A percentile compares a stretch with the other conserved stretches of the same genome.
phyloP scores from a whole-genome alignment of 1,140 invertebrate genomes.

The Zaprionus ornatus region DNA sequence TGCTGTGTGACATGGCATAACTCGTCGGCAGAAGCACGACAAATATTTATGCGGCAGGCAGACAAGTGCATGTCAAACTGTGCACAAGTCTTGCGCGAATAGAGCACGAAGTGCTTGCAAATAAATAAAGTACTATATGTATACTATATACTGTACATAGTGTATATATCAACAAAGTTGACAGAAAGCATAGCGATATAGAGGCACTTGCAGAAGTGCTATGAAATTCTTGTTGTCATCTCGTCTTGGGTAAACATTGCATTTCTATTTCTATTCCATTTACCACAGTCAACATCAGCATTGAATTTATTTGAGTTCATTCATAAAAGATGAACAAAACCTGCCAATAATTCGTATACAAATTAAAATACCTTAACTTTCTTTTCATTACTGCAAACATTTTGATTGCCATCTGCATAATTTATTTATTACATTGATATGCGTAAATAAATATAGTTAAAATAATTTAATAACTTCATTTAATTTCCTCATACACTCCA shows the following conservation, averaged over 20 bases:
- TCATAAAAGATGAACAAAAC: not conserved
- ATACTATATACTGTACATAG: not conserved
- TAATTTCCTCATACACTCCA: not conserved
- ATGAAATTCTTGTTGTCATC: not conserved
- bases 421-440: not conserved
- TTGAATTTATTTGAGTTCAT: not conserved
- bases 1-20: constrained; percentile 66
- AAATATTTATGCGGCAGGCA: constrained; percentile 53
- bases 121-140: constrained; percentile 2
- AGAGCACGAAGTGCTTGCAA: not conserved
- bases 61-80: constrained; percentile 69
- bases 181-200: not conserved
- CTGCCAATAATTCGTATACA: not conserved
- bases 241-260: not conserved
- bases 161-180: not conserved
- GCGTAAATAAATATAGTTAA: not conserved
- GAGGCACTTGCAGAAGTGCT: not conserved
- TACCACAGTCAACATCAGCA: not conserved
- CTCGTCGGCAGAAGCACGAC: constrained; percentile 55
- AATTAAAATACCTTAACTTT: not conserved
- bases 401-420: not conserved
- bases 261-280: constrained; percentile 1
- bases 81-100: constrained; percentile 32
- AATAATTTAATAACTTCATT: not conserved
- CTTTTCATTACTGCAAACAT: not conserved